Base-by-base conservation (phyloP, 2,888 invertebrate genomes). In the Prosapia bicincta region DNA sequence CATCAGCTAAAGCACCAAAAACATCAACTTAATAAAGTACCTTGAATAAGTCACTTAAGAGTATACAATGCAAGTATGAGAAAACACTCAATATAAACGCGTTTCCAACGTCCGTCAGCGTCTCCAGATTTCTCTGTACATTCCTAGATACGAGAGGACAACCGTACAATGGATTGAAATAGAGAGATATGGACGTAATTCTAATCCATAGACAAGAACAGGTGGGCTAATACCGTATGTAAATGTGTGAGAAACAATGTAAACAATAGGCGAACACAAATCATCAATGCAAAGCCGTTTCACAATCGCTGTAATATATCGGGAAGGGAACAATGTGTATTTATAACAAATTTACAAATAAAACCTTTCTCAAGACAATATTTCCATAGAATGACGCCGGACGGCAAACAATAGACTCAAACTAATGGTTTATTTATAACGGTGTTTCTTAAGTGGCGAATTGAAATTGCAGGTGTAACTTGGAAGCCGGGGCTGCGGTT, bases 321-420 rank as follows among this genome's bases (percentile, higher is more conserved):
- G 38, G 38, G 7, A 38, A 3, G 38, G 15, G 13, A 13, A 38
- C 38, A 38, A 38, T 38, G 38, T 38, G 38, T 74, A 74, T 74
- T 74, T 74, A 74, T 74, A 69, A 74, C 74, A 74, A 74, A 69
- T 74, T 74, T 69, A 72, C 68, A 68, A 74, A 74, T 38, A 38
- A 38, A 38, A 38, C 38, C 13, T 7, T 38, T 38, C 38, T 38
- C 38, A 38, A 13, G 38, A 38, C 38, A 68, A 32, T 69, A 74
- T 74, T 74, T 74, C 74, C 74, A 74, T 74, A 74, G 74, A 74
- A 74, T 74, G 74, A 69, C 69, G 74, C 74, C 69, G 69, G 26
- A 23, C 67, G 24, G 10, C 69, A 13, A 38, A 74, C 74, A 74
- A 74, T 74, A 69, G 74, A 43, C 6, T 26, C 38, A 7, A 66